Evolutionary conservation across 1,140 invertebrate species (phyloP), one percentile per base, ranked within the genome.

Genomic region (Hydropsyche tenuis): DNA sequence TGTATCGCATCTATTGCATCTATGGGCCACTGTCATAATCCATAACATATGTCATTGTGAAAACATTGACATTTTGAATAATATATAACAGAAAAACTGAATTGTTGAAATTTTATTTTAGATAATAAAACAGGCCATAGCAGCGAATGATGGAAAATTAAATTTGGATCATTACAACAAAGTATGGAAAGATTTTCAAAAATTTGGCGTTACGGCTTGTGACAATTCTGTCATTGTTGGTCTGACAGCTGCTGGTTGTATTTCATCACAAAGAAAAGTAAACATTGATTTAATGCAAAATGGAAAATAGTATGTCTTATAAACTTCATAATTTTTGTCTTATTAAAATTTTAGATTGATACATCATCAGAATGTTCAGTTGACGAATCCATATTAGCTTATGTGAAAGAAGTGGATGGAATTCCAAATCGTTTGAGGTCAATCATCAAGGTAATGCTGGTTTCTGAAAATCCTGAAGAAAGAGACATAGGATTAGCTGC

Each of bases 171-270:
- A 60, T 14, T 60, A 25, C 25, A 60, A 60, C 12, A 7, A 60
- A 60, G 20, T 22, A 22, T 12, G 18, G 2, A 25, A 12, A 25
- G 56, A 27, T 14, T 60, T 23, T 60, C 20, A 11, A 60, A 23
- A 60, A 12, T 23, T 25, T 60, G 23, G 18, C 12, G 11, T 60
- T 9, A 20, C 56, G 12, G 56, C 56, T 7, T 60, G 23, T 60
- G 56, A 60, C 12, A 60, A 60, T 60, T 7, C 20, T 25, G 23
- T 60, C 12, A 1, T 11, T 1, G 2, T 60, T 23, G 56, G 56
- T 27, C n/a, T 60, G 25, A 60, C 11, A 1, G 20, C 56, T 25
- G 20, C 56, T 60, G 56, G 56, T 9, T 60, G 56, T 60, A 23
- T 60, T 25, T 5, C 7, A 53, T 12, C 56, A 25, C 56, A 3